phyloP scores from a whole-genome alignment of 2,797 vertebrate species.

The Urophycis tenuis region DNA sequence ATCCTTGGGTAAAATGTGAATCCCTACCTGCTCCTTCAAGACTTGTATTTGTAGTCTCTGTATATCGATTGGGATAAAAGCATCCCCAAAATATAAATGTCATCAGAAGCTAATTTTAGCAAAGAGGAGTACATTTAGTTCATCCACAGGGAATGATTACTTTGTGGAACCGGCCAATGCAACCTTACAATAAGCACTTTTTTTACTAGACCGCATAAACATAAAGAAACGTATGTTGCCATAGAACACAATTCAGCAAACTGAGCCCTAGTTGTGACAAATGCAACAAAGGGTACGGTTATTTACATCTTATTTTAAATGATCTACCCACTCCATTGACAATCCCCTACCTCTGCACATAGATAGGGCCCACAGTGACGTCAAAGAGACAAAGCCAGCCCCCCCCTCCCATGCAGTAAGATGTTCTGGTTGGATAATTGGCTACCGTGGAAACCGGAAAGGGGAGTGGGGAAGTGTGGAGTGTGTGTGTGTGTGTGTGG shows the following conservation, averaged over 20 bases:
- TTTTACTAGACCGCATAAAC: not conserved
- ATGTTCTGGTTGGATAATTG: conserved; percentile 8
- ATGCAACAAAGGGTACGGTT: not conserved
- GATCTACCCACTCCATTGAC: not conserved
- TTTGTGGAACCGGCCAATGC: not conserved
- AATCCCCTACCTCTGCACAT: not conserved
- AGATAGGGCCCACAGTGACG: not conserved
- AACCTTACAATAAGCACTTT: not conserved
- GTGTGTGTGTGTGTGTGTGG: not conserved
- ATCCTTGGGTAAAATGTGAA: too few species aligned
- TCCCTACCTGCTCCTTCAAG: not conserved
- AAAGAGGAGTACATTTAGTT: not conserved
- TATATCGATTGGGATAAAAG: not conserved
- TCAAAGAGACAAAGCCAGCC: not conserved
- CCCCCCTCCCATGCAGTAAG: conserved; percentile 17
- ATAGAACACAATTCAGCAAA: not conserved
- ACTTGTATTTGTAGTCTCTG: not conserved
- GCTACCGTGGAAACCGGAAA: conserved; percentile 16
- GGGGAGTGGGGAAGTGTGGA: not conserved
- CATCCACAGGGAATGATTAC: not conserved
- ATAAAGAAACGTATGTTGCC: not conserved
- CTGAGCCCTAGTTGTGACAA: not conserved
- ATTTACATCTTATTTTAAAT: not conserved
- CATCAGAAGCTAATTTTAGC: not conserved
- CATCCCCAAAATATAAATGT: conserved; percentile 1